Conservation (phyloP, 2,797 vertebrate species). For the Mormyrus proboscirostris region DNA sequence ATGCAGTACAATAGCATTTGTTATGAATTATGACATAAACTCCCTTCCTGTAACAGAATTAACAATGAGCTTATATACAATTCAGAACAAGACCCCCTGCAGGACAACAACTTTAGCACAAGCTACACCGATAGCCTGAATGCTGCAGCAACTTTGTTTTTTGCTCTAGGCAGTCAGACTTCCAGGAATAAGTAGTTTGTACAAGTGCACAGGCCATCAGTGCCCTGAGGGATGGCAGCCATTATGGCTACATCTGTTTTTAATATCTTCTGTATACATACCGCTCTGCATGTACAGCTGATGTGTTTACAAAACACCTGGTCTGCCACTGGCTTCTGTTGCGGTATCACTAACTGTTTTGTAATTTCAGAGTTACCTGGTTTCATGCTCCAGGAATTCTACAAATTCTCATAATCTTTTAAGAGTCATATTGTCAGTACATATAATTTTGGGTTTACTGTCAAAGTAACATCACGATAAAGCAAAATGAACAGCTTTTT, state of each 20-base stretch:
- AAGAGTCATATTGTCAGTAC: not conserved
- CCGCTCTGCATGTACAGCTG: not conserved
- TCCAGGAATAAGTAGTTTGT: not conserved
- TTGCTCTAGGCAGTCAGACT: not conserved
- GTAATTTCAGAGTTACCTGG: slow-evolving; percentile 2
- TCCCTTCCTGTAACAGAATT: slow-evolving; percentile 25
- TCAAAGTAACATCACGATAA: not conserved
- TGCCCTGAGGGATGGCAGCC: not conserved
- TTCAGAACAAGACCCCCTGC: slow-evolving; percentile 23
- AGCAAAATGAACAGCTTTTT: not conserved
- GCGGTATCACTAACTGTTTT: not conserved
- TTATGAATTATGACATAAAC: not conserved
- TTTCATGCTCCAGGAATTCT: not conserved
- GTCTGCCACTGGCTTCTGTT: not conserved
- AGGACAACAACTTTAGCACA: slow-evolving; percentile 20
- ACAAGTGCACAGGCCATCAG: not conserved
- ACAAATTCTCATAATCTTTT: not conserved
- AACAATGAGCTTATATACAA: slow-evolving; percentile 34
- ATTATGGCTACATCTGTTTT: not conserved
- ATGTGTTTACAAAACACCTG: not conserved
- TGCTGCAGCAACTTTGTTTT: slow-evolving; percentile 21
- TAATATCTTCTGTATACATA: not conserved
- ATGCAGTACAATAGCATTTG: not conserved
- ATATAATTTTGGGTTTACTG: not conserved
- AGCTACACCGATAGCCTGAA: slow-evolving; percentile 27